Conservation (phyloP, 2,888 invertebrate genomes). For the Metacarcinus magister region DNA sequence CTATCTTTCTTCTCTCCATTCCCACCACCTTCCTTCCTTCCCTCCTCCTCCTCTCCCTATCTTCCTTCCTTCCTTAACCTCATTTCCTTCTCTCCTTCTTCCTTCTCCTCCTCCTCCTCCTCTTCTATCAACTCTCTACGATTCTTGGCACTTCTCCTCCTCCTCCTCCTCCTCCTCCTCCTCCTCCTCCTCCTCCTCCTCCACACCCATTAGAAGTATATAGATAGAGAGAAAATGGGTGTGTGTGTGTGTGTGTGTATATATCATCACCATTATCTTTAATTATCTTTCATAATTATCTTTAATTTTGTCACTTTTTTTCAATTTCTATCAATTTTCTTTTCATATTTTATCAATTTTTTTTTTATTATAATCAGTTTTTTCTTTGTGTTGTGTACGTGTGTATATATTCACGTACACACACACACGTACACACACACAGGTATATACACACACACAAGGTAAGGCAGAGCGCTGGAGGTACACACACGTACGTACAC, state of each 20-base stretch:
- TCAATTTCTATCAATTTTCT: background rate
- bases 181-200: too few species aligned
- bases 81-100: background rate
- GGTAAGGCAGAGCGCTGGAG: background rate
- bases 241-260: too few species aligned
- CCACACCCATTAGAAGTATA: too few species aligned
- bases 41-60: background rate
- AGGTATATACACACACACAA: background rate
- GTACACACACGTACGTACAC: background rate
- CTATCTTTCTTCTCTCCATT: too few species aligned
- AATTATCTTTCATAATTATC: too few species aligned
- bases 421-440: conserved; percentile 19
- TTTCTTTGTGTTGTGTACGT: background rate
- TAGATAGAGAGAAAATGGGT: too few species aligned
- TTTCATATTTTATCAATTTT: background rate
- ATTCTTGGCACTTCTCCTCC: background rate
- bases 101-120: background rate
- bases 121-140: background rate
- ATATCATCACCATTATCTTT: too few species aligned
- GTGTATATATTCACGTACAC: too few species aligned
- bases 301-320: too few species aligned
- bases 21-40: too few species aligned
- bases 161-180: background rate
- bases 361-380: background rate
- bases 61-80: background rate